Evolutionary conservation across 2,113 vertebrate species (phyloP).

Genomic region (Silurus asotus): DNA sequence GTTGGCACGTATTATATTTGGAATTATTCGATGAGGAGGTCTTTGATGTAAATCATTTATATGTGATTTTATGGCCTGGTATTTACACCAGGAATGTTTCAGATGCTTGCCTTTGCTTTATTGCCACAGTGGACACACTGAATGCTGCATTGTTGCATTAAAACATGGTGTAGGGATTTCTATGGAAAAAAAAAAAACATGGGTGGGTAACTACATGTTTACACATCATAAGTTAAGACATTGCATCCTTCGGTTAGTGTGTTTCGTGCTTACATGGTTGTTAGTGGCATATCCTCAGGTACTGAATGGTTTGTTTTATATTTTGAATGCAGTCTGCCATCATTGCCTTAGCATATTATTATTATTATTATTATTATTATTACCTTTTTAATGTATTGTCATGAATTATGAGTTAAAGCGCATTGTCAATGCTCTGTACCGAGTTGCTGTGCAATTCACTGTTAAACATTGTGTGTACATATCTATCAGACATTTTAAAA

Average conservation of each 20-base stretch:
- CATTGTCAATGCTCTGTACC: slow-evolving; percentile 55
- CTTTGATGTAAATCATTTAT: background rate
- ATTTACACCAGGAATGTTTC: background rate
- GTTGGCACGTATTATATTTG: background rate
- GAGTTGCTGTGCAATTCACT: slow-evolving; percentile 66
- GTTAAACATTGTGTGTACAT: slow-evolving; percentile 54
- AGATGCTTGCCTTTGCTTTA: background rate
- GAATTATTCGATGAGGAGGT: background rate
- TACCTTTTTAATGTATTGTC: slow-evolving; percentile 21
- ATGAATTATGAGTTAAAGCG: slow-evolving; percentile 27
- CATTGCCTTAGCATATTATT: slow-evolving; percentile 33
- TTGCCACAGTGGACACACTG: background rate
- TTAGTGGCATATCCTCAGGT: slow-evolving; percentile 10
- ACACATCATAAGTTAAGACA: slow-evolving; percentile 1
- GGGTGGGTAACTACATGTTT: background rate
- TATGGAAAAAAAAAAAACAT: background rate
- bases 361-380: slow-evolving; percentile 13
- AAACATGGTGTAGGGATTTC: background rate
- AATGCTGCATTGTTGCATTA: background rate
- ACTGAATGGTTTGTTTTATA: background rate
- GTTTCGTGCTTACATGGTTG: background rate
- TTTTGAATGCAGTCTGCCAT: slow-evolving; percentile 27
- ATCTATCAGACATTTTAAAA: slow-evolving; percentile 49
- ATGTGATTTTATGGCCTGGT: background rate
- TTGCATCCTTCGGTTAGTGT: background rate